Evolutionary conservation across 2,113 vertebrate species (phyloP), one percentile per base, ranked within the genome.

Genomic region (Nesogale talazaci): DNA sequence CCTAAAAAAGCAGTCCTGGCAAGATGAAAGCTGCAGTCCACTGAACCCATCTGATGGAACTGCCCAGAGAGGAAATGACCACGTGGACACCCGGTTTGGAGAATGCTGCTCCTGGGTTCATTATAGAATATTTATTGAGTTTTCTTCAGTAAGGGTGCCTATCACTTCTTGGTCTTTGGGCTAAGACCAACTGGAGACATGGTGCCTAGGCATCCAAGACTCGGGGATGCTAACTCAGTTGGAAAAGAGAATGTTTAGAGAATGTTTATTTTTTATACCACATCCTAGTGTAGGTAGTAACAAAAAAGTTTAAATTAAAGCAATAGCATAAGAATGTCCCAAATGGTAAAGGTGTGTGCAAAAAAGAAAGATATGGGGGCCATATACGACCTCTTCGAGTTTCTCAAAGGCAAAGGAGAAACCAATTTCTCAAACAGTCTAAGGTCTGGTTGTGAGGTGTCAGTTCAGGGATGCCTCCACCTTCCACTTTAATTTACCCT

Each of bases 191-290:
- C 9, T 52, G 46, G 10, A 52, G 46, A 12, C 46, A 52, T 52
- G 4, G 6, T 79, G 34, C 74, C 63, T 79, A 74, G 19, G 7
- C 38, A 65, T 42, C 63, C 52, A 36, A 87, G 40, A 70, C 67
- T 72, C 23, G 22, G 27, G 25, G 69, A 74, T n/a, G 80, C 29
- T 74, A 95, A 78, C 82, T 74, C 8, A 31, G 20, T 90, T 78
- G 65, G 34, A 93, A 22, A 87, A 52, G 79, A n/a, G n/a, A n/a
- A n/a, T n/a, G n/a, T n/a, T n/a, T n/a, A 86, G 89, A 63, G 9
- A 61, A 63, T 40, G 36, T 74, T 93, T 78, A 29, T 23, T 70
- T 74, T 79, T 52, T 52, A 40, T 34, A 72, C 8, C 15, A 84
- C 16, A 15, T 11, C 20, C 29, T 87, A 52, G 42, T 78, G 5